Base-by-base conservation (phyloP, 2,113 vertebrate genomes). In the Zosterops pallidus region DNA sequence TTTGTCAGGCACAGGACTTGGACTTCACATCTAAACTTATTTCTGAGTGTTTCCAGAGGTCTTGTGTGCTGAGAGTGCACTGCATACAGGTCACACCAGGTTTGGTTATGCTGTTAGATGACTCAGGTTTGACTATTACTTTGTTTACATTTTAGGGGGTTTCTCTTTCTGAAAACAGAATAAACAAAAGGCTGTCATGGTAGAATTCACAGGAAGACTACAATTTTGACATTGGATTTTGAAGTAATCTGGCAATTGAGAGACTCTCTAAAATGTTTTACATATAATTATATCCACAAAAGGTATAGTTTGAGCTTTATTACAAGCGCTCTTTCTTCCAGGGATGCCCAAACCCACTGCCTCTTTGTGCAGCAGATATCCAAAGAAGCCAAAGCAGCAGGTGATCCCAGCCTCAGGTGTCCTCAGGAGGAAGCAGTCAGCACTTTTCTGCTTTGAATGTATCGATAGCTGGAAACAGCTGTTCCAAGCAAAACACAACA, bases 1-100 rank as follows among this genome's bases (percentile, higher is more conserved):
- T 62, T 52, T 7, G 4, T 65, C 42, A 53, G 25, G 14, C 8
- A 39, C 44, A n/a, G 59, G 41, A n/a, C 24, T 19, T 53, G 37
- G 8, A 60, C 19, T 85, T 84, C 52, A 75, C 29, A 20, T 82
- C 19, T 37, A n/a, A 56, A 56, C 10, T 37, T 6, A 2, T 53
- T 79, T 86, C 26, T 47, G n/a, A 39, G 28, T 5, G 3, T 81
- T 74, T 42, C 37, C 78, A 9, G 39, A 59, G 28, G 46, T 67
- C 69, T 69, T 49, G 14, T 0, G 2, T 47, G 47, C 14, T 79
- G 56, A 31, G 28, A 35, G 8, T 15, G 11, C 3, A 7, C 29
- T 47, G 56, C 21, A 33, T 55, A 26, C 6, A 42, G 33, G 24
- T 41, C 44, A 29, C 12, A n/a, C 49, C 44, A 80, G 12, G 20